Evolutionary conservation across 2,113 vertebrate genomes (phyloP), one percentile per base, ranked within the genome.

Genomic region (Stictonetta naevosa): DNA sequence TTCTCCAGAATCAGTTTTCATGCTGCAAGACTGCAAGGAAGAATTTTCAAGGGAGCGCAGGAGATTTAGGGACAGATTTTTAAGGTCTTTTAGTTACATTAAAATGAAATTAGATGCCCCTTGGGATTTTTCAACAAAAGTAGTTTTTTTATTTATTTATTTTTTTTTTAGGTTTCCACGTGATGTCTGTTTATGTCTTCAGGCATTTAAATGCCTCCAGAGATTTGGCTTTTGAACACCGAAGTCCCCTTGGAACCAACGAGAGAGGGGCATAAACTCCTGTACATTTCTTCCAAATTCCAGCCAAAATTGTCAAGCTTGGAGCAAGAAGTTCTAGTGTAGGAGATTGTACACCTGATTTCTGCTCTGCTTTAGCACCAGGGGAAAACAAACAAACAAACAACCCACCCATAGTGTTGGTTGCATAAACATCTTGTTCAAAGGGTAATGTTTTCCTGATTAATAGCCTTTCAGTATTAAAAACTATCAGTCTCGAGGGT

Each of bases 381-480:
- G 67, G n/a, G 34, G 8, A 3, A 66, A 77, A 89, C 16, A 38
- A 62, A 25, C 13, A 38, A 36, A 25, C 22, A 62, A 25, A 7
- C 38, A 26, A 42, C 0, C 56, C 94, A 64, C 42, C 66, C 82
- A 23, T 52, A 68, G 58, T 79, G 82, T 77, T 92, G 75, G 69
- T 85, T 93, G 3, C 92, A 94, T 76, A 96, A 96, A 84, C 81
- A 80, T 71, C 67, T 95, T 92, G 69, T 87, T 96, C 91, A 88
- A 95, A 88, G 44, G 33, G 62, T 53, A 95, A 82, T 44, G 36
- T 86, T 95, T 91, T 82, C 55, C 86, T 95, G 93, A 93, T 95
- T 89, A 96, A 95, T 92, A 91, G 90, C 58, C 50, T 87, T 94
- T 91, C 77, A 74, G 77, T 69, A 92, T 87, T 80, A 90, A 96